Percentiles rank a stretch among this genome's conserved stretches.
These are phyloP conservation scores for Brachystomella parvula DNA, from an alignment of 1,140 invertebrate genomes.

Conservation along the genomic window DNA sequence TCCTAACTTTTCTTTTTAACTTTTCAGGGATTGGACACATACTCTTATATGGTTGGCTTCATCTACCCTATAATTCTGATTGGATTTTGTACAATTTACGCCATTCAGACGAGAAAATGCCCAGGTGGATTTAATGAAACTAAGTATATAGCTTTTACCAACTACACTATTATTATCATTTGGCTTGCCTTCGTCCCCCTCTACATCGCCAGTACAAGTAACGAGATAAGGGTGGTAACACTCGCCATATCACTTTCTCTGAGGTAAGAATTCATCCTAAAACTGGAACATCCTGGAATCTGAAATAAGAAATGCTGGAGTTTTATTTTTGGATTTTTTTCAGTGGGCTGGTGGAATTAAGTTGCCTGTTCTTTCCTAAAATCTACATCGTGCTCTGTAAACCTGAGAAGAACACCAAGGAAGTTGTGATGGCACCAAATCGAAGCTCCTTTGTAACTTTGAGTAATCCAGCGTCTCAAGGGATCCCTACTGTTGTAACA, in stretches of 20 bases:
- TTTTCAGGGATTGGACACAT: slow-evolving; percentile 49
- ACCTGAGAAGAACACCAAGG: slow-evolving; percentile 60
- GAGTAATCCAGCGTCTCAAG: slow-evolving; percentile 19
- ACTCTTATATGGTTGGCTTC: slow-evolving; percentile 48
- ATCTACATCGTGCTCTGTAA: slow-evolving; percentile 58
- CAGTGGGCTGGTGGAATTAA: slow-evolving; percentile 47
- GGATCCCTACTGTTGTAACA: slow-evolving; percentile 11
- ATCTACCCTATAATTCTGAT: slow-evolving; percentile 53
- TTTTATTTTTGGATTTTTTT: background rate
- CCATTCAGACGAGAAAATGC: slow-evolving; percentile 64
- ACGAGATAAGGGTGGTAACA: slow-evolving; percentile 48
- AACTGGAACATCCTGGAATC: background rate
- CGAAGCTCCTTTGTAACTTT: slow-evolving; percentile 40
- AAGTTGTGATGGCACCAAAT: slow-evolving; percentile 50
- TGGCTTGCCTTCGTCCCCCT: slow-evolving; percentile 68
- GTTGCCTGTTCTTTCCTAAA: slow-evolving; percentile 55
- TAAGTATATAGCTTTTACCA: slow-evolving; percentile 64
- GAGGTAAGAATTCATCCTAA: slow-evolving; percentile 41
- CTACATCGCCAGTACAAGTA: slow-evolving; percentile 53
- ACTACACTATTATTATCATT: slow-evolving; percentile 68
- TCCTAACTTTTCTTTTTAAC: slow-evolving; percentile 39
- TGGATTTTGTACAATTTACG: slow-evolving; percentile 60
- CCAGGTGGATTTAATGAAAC: slow-evolving; percentile 70
- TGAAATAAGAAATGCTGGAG: background rate
- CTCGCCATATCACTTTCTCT: slow-evolving; percentile 51